Evolutionary conservation across 2,113 vertebrate genomes (phyloP).

Genomic region (Pavo muticus): DNA sequence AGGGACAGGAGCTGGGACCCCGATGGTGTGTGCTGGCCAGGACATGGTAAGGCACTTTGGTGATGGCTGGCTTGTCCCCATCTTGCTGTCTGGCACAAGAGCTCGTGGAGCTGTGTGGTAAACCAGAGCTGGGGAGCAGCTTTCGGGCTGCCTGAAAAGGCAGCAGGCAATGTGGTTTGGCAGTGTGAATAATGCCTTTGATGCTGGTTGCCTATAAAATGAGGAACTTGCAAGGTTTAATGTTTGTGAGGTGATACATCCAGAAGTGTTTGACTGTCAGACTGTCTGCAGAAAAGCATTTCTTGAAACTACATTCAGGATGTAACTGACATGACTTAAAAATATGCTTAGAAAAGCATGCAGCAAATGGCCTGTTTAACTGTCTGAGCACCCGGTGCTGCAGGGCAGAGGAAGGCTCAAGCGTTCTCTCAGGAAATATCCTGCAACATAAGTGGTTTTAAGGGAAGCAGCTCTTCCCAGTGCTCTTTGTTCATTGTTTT

Average conservation of each 20-base stretch:
- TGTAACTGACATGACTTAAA: not conserved
- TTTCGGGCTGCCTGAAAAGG: not conserved
- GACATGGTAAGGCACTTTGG: not conserved
- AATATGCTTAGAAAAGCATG: not conserved
- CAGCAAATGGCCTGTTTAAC: not conserved
- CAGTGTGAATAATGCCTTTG: not conserved
- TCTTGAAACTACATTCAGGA: not conserved
- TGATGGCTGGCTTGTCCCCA: fast-evolving
- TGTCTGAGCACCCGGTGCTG: not conserved
- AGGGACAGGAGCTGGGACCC: not conserved
- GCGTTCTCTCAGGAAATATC: not conserved
- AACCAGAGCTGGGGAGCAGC: not conserved
- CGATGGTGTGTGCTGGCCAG: fast-evolving
- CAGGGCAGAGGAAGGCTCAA: not conserved
- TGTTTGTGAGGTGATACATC: not conserved
- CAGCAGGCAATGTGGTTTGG: not conserved
- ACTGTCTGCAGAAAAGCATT: not conserved
- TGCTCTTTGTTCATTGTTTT: not conserved
- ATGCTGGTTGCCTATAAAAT: not conserved
- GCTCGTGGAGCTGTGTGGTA: not conserved
- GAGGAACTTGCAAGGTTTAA: not conserved
- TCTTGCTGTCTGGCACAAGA: not conserved
- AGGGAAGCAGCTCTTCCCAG: not conserved
- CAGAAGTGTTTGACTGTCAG: not conserved
- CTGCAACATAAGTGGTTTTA: not conserved